phyloP scores from a whole-genome alignment of 2,113 vertebrate species.

The Conger conger region DNA sequence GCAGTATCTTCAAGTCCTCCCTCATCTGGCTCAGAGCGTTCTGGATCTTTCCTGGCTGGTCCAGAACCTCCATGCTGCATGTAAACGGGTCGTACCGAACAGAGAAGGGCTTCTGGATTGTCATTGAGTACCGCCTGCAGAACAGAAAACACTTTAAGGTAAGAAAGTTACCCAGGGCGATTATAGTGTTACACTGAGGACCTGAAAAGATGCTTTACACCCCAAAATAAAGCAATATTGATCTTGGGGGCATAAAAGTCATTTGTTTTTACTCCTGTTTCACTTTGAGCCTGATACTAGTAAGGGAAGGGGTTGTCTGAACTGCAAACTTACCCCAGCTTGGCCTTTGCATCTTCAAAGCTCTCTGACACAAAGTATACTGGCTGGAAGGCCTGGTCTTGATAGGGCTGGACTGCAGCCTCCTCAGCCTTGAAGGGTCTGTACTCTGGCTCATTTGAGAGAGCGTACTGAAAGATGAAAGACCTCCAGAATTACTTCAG shows the following conservation, averaged over 20 bases:
- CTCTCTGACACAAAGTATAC: slow-evolving; percentile 83
- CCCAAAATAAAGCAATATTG: too few species aligned
- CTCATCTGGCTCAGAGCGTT: slow-evolving; percentile 62
- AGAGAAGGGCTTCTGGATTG: slow-evolving; percentile 72
- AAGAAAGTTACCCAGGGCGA: too few species aligned
- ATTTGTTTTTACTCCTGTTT: too few species aligned
- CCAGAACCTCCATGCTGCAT: slow-evolving; percentile 70
- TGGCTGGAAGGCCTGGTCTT: slow-evolving; percentile 78
- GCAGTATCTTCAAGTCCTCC: slow-evolving; percentile 71
- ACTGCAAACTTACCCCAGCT: slow-evolving; percentile 65
- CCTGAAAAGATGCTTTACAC: too few species aligned
- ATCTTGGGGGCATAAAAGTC: too few species aligned
- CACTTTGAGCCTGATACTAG: too few species aligned
- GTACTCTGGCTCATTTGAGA: slow-evolving; percentile 78
- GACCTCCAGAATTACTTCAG: not conserved
- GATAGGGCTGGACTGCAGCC: slow-evolving; percentile 70
- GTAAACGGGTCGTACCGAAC: slow-evolving; percentile 71
- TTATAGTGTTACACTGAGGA: too few species aligned
- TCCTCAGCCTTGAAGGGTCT: slow-evolving; percentile 74
- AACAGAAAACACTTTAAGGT: not conserved
- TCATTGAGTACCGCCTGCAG: slow-evolving; percentile 68
- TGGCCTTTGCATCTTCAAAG: slow-evolving; percentile 78
- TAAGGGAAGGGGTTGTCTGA: not conserved
- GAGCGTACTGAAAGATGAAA: slow-evolving; percentile 63
- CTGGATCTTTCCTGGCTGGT: slow-evolving; percentile 70